These are phyloP conservation scores for Linyphia triangularis DNA, from an alignment of 2,888 invertebrate genomes.

Conservation along the genomic window DNA sequence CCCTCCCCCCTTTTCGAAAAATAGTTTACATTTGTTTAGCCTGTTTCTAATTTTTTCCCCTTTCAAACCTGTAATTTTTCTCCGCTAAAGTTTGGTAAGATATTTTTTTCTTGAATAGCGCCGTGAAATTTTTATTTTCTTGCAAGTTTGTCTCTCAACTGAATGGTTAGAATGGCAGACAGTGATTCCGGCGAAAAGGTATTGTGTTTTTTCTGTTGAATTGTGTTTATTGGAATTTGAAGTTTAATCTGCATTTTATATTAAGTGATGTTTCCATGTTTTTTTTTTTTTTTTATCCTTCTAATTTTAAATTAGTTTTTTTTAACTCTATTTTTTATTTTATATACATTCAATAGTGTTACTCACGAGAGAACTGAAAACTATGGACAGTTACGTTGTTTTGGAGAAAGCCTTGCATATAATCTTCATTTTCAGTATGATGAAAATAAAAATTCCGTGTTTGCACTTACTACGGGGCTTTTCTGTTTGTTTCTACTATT, in stretches of 20 bases:
- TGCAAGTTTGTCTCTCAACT: conserved; percentile 37
- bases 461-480: too few species aligned
- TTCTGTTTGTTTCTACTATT: too few species aligned
- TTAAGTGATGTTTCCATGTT: neutral
- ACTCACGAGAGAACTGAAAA: neutral
- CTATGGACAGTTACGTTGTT: conserved; percentile 3
- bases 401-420: too few species aligned
- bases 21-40: neutral
- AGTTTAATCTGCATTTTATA: neutral
- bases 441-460: too few species aligned
- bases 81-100: neutral
- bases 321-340: neutral
- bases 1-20: neutral
- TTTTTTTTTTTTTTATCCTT: neutral
- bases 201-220: conserved; percentile 30
- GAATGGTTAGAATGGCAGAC: conserved; percentile 74
- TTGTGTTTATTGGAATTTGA: neutral
- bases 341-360: too few species aligned
- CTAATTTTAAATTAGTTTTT: neutral
- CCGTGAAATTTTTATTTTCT: neutral
- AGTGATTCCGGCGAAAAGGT: conserved; percentile 71
- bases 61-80: neutral
- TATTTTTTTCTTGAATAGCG: neutral
- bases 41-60: neutral
- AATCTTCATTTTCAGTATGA: too few species aligned